phyloP scores from a whole-genome alignment of 2,797 vertebrate species.

The Typhlichthys subterraneus region DNA sequence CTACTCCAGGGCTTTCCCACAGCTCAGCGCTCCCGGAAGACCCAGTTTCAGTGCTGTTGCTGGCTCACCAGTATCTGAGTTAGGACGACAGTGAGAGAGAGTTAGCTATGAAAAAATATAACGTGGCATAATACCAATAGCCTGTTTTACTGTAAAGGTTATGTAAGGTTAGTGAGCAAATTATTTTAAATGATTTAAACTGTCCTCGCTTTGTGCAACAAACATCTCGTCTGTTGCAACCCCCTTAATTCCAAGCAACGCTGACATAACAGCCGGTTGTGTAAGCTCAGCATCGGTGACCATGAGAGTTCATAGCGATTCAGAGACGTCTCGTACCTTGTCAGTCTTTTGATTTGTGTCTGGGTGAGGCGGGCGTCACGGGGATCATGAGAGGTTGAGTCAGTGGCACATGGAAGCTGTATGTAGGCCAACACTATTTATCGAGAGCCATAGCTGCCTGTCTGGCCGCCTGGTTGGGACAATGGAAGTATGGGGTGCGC shows the following conservation, averaged over 20 bases:
- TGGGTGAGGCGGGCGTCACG: not conserved
- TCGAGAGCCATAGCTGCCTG: not conserved
- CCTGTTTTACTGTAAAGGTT: not conserved
- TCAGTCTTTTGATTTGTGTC: no score
- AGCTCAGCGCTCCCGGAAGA: conserved; percentile 41
- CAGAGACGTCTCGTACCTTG: not conserved
- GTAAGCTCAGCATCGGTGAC: conserved; percentile 2
- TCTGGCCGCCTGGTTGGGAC: not conserved
- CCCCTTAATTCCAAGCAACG: conserved; percentile 4
- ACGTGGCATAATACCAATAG: conserved; percentile 1
- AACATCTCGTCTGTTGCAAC: not conserved
- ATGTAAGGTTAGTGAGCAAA: no score
- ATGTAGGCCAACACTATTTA: conserved; percentile 11
- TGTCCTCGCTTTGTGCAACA: not conserved
- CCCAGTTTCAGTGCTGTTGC: conserved; percentile 43
- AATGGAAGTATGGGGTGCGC: conserved; percentile 3
- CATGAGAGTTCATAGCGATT: conserved; percentile 7
- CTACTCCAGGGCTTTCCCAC: conserved; percentile 41
- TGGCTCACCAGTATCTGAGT: conserved; percentile 50
- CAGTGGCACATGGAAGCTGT: not conserved
- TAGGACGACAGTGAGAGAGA: conserved; percentile 40
- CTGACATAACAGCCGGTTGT: conserved; percentile 22
- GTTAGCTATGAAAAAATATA: not conserved
- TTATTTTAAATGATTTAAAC: not conserved
- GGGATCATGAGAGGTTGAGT: conserved; percentile 12